phyloP scores from a whole-genome alignment of 1,140 invertebrate species.

The Ganaspis sp. region DNA sequence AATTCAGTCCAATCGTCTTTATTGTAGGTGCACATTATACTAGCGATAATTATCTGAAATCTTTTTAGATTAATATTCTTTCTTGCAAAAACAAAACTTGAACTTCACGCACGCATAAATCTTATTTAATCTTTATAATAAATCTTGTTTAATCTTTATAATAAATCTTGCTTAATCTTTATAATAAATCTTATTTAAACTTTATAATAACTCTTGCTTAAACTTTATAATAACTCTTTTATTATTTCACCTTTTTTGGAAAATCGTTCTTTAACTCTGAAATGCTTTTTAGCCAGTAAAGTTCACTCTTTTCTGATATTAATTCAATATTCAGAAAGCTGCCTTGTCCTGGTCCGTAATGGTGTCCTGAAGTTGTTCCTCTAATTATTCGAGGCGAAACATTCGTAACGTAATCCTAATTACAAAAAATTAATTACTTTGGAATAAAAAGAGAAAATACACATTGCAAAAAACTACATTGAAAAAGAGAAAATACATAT shows the following conservation, averaged over 20 bases:
- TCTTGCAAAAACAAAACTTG: no score
- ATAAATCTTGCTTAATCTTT: no score
- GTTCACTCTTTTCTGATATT: constrained; percentile 96
- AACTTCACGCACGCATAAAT: no score
- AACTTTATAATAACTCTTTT: constrained; percentile 47
- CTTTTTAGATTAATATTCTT: neutral
- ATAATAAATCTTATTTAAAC: no score
- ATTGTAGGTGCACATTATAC: constrained; percentile 96
- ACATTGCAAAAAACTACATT: neutral
- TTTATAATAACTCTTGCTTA: neutral
- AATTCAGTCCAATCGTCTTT: constrained; percentile 93
- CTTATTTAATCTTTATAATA: no score
- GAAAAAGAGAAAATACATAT: no score
- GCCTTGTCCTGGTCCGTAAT: constrained; percentile 95
- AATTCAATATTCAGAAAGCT: constrained; percentile 98
- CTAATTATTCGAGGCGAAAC: constrained; percentile 97
- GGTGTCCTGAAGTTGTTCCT: constrained; percentile 93
- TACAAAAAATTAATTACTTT: neutral
- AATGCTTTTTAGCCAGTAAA: constrained; percentile 95
- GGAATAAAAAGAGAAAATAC: neutral
- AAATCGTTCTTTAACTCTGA: constrained; percentile 94
- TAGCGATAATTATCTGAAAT: constrained; percentile 92
- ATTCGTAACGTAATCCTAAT: constrained; percentile 94
- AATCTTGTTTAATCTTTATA: no score
- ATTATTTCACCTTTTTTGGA: constrained; percentile 84